Percentiles rank a stretch among this genome's conserved stretches.
Conservation (phyloP, 2,113 vertebrate genomes). For the Butastur rufipennis region DNA sequence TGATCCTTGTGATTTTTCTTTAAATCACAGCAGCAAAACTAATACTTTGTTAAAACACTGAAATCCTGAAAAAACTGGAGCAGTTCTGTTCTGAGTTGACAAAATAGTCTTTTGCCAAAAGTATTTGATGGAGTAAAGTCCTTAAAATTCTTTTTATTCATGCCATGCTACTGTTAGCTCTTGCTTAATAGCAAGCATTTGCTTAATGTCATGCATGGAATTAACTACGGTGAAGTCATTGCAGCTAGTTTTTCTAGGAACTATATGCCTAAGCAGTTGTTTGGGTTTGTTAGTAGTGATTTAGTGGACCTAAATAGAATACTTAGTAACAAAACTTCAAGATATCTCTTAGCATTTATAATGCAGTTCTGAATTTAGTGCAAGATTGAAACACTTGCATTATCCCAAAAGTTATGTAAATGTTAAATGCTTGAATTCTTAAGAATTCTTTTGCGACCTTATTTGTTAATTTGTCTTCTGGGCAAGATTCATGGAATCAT, state of each 20-base stretch:
- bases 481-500: background rate
- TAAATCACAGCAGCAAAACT: background rate
- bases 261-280: background rate
- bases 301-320: background rate
- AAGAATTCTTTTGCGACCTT: background rate
- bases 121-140: background rate
- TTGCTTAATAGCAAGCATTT: background rate
- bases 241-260: background rate
- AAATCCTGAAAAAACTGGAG: background rate
- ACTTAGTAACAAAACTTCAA: background rate
- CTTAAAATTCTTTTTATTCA: background rate
- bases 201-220: background rate
- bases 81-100: background rate
- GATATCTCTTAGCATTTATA: background rate
- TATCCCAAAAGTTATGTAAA: background rate
- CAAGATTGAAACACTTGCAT: background rate
- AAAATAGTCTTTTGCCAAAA: background rate
- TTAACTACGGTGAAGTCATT: background rate
- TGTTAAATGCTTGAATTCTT: background rate
- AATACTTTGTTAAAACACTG: background rate
- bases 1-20: background rate
- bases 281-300: background rate
- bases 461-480: background rate
- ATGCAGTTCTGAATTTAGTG: background rate
- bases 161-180: background rate